phyloP scores from a whole-genome alignment of 2,888 invertebrate genomes.

The Vannuccia rotundouncinata region DNA sequence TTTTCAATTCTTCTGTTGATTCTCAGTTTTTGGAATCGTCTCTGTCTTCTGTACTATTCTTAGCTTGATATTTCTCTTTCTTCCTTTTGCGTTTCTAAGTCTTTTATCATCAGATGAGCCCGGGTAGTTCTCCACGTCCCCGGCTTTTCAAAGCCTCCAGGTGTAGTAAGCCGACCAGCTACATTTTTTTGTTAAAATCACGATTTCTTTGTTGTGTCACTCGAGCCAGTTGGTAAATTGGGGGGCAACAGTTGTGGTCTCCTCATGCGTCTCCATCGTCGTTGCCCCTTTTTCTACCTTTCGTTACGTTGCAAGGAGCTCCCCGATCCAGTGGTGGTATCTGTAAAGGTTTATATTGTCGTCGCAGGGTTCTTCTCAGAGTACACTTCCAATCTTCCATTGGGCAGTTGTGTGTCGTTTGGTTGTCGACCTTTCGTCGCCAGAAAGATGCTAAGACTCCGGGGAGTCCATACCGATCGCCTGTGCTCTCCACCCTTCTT shows the following conservation, averaged over 20 bases:
- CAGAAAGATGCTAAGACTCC: not conserved
- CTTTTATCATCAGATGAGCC: not conserved
- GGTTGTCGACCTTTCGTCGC: not conserved
- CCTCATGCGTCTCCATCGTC: not conserved
- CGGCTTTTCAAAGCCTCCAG: not conserved
- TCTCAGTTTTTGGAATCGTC: no score
- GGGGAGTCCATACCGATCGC: not conserved
- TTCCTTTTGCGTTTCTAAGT: not conserved
- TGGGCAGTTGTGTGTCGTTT: not conserved
- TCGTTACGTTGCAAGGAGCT: not conserved
- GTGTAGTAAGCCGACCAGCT: not conserved
- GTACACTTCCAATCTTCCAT: not conserved
- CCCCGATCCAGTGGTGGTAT: not conserved
- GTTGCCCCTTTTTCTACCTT: not conserved
- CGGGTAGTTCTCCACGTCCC: not conserved
- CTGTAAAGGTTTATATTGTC: not conserved
- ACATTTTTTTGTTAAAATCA: not conserved
- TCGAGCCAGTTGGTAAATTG: not conserved
- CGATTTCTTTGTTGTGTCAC: not conserved
- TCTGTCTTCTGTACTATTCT: not conserved
- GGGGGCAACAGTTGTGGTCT: not conserved
- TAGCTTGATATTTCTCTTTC: not conserved
- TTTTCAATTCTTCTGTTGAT: not conserved
- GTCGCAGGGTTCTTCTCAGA: not conserved
- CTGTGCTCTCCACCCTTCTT: no score